A percentile compares a stretch with the other conserved stretches of the same genome.
Evolutionary conservation across 2,113 vertebrate genomes (phyloP).

Genomic region (Guaruba guarouba): DNA sequence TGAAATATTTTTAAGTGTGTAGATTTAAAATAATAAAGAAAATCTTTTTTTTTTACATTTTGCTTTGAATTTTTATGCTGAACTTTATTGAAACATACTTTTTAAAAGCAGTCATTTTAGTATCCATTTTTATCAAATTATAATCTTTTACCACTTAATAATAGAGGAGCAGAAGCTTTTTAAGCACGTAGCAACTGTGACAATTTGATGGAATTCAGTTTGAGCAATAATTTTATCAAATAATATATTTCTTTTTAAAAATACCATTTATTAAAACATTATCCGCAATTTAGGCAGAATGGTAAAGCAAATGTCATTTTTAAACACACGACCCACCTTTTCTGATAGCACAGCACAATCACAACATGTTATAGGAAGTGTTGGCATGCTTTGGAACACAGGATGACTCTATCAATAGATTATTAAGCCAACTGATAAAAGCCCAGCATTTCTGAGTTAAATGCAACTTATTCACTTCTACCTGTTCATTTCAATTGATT

Average conservation of each 20-base stretch:
- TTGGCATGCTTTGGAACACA: slow-evolving; percentile 53
- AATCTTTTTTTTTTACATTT: slow-evolving; percentile 57
- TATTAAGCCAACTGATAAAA: slow-evolving; percentile 27
- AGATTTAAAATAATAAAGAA: slow-evolving; percentile 63
- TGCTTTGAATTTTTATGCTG: slow-evolving; percentile 69
- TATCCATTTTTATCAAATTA: slow-evolving; percentile 76
- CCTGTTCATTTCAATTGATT: not conserved
- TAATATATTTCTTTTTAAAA: slow-evolving; percentile 73
- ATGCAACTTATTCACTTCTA: not conserved
- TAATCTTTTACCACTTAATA: slow-evolving; percentile 78
- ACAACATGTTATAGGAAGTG: slow-evolving; percentile 49
- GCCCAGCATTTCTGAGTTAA: not conserved
- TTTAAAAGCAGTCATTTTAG: slow-evolving; percentile 66
- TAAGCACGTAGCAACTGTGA: slow-evolving; percentile 72
- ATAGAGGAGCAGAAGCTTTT: slow-evolving; percentile 72
- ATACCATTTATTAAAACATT: slow-evolving; percentile 74
- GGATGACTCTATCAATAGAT: slow-evolving; percentile 54
- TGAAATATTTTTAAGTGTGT: slow-evolving; percentile 62
- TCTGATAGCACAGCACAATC: slow-evolving; percentile 32
- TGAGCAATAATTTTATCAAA: slow-evolving; percentile 77
- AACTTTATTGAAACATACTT: slow-evolving; percentile 69
- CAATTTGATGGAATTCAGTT: slow-evolving; percentile 75
- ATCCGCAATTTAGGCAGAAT: slow-evolving; percentile 61
- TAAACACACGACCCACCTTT: slow-evolving; percentile 41
- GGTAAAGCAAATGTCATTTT: slow-evolving; percentile 73